Conservation (phyloP, 2,797 vertebrate genomes). For the Mus minutoides region DNA sequence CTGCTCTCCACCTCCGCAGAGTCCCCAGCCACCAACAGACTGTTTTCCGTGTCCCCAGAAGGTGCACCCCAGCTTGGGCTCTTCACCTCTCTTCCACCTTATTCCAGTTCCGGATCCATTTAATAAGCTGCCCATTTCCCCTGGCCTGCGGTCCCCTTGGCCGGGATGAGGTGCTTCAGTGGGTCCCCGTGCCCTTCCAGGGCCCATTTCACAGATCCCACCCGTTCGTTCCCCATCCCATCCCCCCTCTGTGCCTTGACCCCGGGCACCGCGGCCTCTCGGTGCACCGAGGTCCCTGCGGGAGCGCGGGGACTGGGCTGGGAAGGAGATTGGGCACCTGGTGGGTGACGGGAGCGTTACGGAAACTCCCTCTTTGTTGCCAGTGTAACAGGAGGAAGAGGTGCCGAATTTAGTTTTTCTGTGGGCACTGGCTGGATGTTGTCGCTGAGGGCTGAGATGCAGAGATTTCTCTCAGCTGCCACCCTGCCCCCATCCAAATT, state of each 20-base stretch:
- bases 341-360: slow-evolving; percentile 76
- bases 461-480: slow-evolving; percentile 77
- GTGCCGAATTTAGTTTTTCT: slow-evolving; percentile 83
- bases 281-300: slow-evolving; percentile 67
- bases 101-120: slow-evolving; percentile 44
- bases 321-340: slow-evolving; percentile 77
- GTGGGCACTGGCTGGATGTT: slow-evolving; percentile 80
- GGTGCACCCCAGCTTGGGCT: slow-evolving; percentile 8
- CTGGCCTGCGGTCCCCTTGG: not conserved
- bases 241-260: slow-evolving; percentile 73
- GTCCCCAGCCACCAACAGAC: not conserved
- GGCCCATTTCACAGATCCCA: not conserved
- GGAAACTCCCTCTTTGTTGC: slow-evolving; percentile 84
- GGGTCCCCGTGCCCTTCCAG: slow-evolving; percentile 7
- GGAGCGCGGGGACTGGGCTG: slow-evolving; percentile 57
- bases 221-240: not conserved
- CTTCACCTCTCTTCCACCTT: slow-evolving; percentile 28
- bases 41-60: not conserved
- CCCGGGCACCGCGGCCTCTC: slow-evolving; percentile 72
- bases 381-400: slow-evolving; percentile 82
- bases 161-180: not conserved
- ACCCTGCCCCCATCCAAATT: slow-evolving; percentile 82
- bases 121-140: not conserved
- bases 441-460: slow-evolving; percentile 81
- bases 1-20: not conserved